phyloP scores from a whole-genome alignment of 2,888 invertebrate species.

The Hyposoter dolosus region DNA sequence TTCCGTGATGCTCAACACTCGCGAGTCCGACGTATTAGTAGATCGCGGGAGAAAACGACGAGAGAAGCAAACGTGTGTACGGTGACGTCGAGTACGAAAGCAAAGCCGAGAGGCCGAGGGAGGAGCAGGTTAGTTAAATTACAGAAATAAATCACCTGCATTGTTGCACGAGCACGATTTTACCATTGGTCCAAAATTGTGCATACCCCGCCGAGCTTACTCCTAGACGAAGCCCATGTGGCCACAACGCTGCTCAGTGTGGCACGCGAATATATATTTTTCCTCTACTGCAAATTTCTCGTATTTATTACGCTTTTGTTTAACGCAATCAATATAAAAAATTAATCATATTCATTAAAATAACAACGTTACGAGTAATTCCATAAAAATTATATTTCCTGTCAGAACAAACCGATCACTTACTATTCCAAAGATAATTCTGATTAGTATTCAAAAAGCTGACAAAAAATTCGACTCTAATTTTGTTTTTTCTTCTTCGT shows the following conservation, averaged over 20 bases:
- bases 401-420: no score
- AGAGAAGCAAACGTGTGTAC: constrained; percentile 43
- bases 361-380: no score
- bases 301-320: neutral
- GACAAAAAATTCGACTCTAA: no score
- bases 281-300: constrained; percentile 35
- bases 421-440: no score
- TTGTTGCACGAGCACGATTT: constrained; percentile 74
- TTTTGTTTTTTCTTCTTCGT: no score
- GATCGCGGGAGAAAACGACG: constrained; percentile 56
- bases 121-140: constrained; percentile 75
- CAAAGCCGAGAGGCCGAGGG: constrained; percentile 14
- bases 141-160: constrained; percentile 77
- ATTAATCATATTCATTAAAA: no score
- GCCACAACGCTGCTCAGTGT: constrained; percentile 12
- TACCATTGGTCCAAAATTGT: constrained; percentile 70
- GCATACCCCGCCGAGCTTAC: neutral
- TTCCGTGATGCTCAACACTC: constrained; percentile 9
- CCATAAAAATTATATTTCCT: no score
- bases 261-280: neutral
- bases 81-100: constrained; percentile 25
- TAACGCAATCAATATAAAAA: neutral
- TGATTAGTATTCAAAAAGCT: no score
- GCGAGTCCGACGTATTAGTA: constrained; percentile 29
- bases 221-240: neutral